Conservation (phyloP, 1,140 invertebrate genomes). For the Solenopsis fugax region DNA sequence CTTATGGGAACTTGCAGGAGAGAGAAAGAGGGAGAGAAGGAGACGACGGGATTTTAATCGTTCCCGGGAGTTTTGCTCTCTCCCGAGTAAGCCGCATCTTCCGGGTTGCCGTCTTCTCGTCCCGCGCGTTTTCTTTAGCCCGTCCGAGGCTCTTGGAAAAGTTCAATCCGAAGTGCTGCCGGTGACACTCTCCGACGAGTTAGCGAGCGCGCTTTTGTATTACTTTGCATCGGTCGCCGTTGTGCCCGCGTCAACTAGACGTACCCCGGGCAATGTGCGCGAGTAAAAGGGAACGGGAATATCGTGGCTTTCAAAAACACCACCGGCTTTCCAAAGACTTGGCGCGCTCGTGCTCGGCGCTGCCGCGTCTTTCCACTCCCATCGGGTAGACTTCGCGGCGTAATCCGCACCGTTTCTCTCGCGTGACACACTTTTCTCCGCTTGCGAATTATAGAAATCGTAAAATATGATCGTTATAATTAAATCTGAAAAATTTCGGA, state of each 20-base stretch:
- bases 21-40: not conserved
- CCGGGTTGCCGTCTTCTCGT: slow-evolving; percentile 36
- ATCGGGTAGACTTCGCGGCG: not conserved
- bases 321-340: slow-evolving; percentile 4
- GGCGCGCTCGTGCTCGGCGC: not conserved
- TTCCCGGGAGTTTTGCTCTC: slow-evolving; percentile 31
- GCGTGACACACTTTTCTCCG: not conserved
- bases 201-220: slow-evolving; percentile 70
- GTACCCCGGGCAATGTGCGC: not conserved
- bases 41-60: slow-evolving; percentile 45
- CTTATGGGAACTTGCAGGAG: not conserved
- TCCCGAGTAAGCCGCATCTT: slow-evolving; percentile 37
- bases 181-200: slow-evolving; percentile 71
- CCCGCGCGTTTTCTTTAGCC: slow-evolving; percentile 60
- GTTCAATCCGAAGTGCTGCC: slow-evolving; percentile 69
- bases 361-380: not conserved
- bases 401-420: not conserved
- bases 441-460: not conserved
- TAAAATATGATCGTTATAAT: not conserved
- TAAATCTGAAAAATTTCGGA: not conserved
- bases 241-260: slow-evolving; percentile 58
- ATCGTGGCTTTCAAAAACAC: not conserved
- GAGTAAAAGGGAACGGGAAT: slow-evolving; percentile 33
- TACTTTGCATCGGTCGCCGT: slow-evolving; percentile 69
- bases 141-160: slow-evolving; percentile 64